phyloP scores from a whole-genome alignment of 1,140 invertebrate genomes.

The Anadara kagoshimensis region DNA sequence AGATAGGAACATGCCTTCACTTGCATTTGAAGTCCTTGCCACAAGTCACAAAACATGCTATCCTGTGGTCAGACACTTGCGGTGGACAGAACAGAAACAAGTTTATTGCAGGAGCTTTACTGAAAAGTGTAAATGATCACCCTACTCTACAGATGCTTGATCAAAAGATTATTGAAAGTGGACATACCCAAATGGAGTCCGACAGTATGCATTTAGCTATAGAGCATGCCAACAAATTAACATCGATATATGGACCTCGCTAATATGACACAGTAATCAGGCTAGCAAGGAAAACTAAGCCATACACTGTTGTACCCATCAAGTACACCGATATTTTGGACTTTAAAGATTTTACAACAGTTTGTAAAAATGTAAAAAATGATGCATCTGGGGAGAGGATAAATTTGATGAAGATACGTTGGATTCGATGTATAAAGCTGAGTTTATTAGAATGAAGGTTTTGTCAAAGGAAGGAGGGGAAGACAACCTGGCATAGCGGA shows the following conservation, averaged over 20 bases:
- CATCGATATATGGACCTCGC: conserved; percentile 21
- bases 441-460: neutral
- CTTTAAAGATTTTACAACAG: conserved; percentile 17
- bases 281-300: conserved; percentile 25
- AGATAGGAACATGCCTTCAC: conserved; percentile 17
- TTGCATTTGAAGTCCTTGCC: conserved; percentile 5
- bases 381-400: conserved; percentile 17
- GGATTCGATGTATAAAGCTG: conserved; percentile 6
- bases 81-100: conserved; percentile 34
- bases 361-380: conserved; percentile 1
- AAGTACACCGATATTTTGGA: conserved; percentile 33
- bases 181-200: conserved; percentile 58
- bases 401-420: conserved; percentile 35
- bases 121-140: conserved; percentile 4
- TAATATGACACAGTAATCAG: conserved; percentile 38
- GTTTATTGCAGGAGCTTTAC: conserved; percentile 14
- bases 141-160: conserved; percentile 6
- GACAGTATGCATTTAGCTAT: conserved; percentile 58
- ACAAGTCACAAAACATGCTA: neutral
- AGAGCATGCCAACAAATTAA: conserved; percentile 41
- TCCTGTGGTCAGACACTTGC: conserved; percentile 27
- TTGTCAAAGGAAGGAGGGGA: conserved; percentile 2
- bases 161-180: conserved; percentile 56
- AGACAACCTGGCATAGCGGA: neutral
- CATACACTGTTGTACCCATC: conserved; percentile 25